Conservation (phyloP, 1,140 invertebrate genomes). For the Drosophila elegans region DNA sequence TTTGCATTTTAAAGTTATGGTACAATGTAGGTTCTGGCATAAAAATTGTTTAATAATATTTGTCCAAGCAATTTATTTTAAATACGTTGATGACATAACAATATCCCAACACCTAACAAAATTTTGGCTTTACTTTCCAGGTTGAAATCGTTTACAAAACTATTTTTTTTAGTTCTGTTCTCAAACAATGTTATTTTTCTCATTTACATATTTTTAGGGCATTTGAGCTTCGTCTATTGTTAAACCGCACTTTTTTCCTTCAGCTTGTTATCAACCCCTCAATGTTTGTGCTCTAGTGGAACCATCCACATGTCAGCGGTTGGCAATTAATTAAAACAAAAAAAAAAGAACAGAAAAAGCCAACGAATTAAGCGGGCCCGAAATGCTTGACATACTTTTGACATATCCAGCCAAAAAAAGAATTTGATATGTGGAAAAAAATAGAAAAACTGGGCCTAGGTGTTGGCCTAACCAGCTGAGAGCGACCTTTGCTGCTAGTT, state of each 20-base stretch:
- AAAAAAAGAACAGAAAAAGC: constrained; percentile 21
- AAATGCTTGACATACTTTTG: constrained; percentile 82
- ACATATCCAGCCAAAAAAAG: constrained; percentile 49
- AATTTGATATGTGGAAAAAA: constrained; percentile 27
- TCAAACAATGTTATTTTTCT: neutral
- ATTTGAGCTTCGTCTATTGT: neutral
- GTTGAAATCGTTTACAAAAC: no score
- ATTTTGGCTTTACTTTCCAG: no score
- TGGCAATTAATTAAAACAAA: constrained; percentile 76
- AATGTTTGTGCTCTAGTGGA: constrained; percentile 65
- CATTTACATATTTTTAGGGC: neutral
- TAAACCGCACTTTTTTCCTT: neutral
- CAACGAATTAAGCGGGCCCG: constrained; percentile 74
- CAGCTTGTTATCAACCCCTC: constrained; percentile 69
- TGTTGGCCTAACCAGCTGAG: constrained; percentile 49
- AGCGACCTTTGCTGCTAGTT: constrained; percentile 61
- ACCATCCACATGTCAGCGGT: constrained; percentile 74
- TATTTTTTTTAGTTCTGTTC: no score
- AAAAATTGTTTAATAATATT: no score
- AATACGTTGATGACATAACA: no score
- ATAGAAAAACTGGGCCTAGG: constrained; percentile 59
- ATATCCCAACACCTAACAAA: neutral
- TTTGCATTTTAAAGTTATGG: no score
- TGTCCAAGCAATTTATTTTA: no score
- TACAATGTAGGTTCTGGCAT: no score